Conservation (phyloP, 2,797 vertebrate genomes). For the Jordanella pulchra region DNA sequence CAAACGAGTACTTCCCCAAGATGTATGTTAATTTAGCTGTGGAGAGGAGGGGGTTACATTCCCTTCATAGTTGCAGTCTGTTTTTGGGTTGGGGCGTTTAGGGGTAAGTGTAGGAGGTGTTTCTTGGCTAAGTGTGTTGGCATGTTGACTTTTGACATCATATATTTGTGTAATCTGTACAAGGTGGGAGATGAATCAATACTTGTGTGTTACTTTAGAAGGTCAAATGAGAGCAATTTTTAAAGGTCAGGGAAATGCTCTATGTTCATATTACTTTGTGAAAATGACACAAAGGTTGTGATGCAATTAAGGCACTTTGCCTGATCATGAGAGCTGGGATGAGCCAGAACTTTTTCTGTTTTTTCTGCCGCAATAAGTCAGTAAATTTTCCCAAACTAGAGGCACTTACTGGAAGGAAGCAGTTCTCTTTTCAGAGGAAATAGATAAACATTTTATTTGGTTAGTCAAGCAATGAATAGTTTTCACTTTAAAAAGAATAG, state of each 20-base stretch:
- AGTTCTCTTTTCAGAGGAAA: conserved; percentile 30
- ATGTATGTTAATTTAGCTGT: conserved; percentile 53
- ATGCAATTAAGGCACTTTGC: too few species aligned
- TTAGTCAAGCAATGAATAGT: too few species aligned
- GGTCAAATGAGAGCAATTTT: conserved; percentile 19
- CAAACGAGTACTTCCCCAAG: conserved; percentile 41
- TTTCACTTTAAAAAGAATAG: conserved; percentile 9
- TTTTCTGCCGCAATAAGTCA: conserved; percentile 13
- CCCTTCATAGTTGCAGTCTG: conserved; percentile 8
- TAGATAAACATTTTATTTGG: not conserved
- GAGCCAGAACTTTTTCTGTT: fast-evolving
- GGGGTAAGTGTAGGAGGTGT: conserved; percentile 56
- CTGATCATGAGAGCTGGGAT: not conserved
- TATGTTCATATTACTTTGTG: not conserved
- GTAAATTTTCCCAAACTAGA: conserved; percentile 11
- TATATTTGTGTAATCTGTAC: not conserved
- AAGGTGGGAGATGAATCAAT: not conserved
- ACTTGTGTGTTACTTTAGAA: conserved; percentile 5
- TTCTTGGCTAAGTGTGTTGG: conserved; percentile 37
- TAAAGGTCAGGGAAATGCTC: conserved; percentile 35
- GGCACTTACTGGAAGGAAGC: conserved; percentile 32
- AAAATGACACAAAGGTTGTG: not conserved
- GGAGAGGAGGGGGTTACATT: conserved; percentile 30
- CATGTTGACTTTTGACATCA: conserved; percentile 32
- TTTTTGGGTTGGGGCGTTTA: conserved; percentile 11